These are phyloP conservation scores for Bathynomus jamesi DNA, from an alignment of 1,140 invertebrate genomes.

Conservation along the genomic window DNA sequence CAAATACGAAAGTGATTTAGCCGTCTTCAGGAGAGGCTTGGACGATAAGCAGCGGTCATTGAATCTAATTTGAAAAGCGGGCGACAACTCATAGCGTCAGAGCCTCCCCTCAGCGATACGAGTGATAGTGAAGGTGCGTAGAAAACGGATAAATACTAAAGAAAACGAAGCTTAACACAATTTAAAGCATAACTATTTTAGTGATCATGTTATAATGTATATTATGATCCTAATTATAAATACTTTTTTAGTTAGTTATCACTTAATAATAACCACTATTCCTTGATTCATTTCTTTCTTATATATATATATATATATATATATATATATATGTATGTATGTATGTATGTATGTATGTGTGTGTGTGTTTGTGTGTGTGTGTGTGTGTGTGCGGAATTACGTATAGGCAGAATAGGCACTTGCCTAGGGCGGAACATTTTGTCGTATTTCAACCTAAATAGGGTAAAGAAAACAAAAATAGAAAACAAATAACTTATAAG, in stretches of 20 bases:
- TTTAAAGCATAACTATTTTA: too few relatives aligned
- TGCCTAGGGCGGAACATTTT: too few relatives aligned
- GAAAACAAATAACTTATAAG: too few relatives aligned
- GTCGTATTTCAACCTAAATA: too few relatives aligned
- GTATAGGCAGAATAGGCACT: too few relatives aligned
- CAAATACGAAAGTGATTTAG: conserved; percentile 29
- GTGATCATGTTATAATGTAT: too few relatives aligned
- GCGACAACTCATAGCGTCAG: conserved; percentile 75
- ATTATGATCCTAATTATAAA: too few relatives aligned
- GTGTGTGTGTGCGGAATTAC: too few relatives aligned
- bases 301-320: conserved; percentile 18
- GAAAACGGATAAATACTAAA: neutral
- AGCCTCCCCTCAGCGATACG: conserved; percentile 72
- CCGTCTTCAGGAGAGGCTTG: conserved; percentile 45
- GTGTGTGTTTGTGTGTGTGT: neutral
- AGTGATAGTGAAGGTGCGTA: conserved; percentile 69
- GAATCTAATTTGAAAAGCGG: conserved; percentile 89
- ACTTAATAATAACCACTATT: too few relatives aligned
- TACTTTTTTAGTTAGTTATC: too few relatives aligned
- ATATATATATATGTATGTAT: neutral
- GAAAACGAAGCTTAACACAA: conserved; percentile 3
- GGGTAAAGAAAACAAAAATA: too few relatives aligned
- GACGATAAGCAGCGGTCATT: conserved; percentile 87
- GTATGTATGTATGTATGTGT: neutral
- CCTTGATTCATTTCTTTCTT: neutral